Evolutionary conservation across 1,140 invertebrate species (phyloP), one percentile per base, ranked within the genome.

Genomic region (Pseudachorutes palmiensis): DNA sequence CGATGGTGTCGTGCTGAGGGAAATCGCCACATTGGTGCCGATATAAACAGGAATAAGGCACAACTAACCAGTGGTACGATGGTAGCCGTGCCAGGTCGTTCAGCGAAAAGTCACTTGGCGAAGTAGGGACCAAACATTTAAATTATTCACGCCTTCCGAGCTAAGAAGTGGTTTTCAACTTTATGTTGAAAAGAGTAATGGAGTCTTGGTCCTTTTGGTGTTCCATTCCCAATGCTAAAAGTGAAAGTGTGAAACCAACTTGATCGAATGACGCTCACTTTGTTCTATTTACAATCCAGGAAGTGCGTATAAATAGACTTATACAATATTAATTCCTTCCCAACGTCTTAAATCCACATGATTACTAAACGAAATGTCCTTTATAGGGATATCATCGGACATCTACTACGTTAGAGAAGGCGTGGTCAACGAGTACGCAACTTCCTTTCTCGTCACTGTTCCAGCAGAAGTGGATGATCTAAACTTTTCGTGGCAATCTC

Each of bases 331-430:
- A 12, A 45, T 45, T 45, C 9, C 36, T 45, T 19, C 36, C 9
- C 9, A 12, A 9, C 36, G 19, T 19, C 19, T 45, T 9, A 45
- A 45, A 45, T 45, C 19, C 19, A 19, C 36, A 9, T 45, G 36
- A n/a, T 45, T 45, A 9, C 36, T 12, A 45, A 45, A 45, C 19
- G 19, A 9, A 45, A 19, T 19, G 9, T 12, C 9, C 9, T 12
- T 83, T 83, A 45, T 82, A 94, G 92, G 91, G 69, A 81, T 94
- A 68, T 83, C 88, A 65, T 86, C 87, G 1, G 89, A 94, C 77
- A 78, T 94, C 75, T 92, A 86, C 79, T 93, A 93, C 77, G 90
- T 94, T 2, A 80, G 88, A 65, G 88, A 92, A 74, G 92, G 92
- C 48, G 87, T 90, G 62, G 87, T 94, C 74, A 94, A 94, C 80